phyloP scores from a whole-genome alignment of 2,797 vertebrate genomes.

The Anniella stebbinsi region DNA sequence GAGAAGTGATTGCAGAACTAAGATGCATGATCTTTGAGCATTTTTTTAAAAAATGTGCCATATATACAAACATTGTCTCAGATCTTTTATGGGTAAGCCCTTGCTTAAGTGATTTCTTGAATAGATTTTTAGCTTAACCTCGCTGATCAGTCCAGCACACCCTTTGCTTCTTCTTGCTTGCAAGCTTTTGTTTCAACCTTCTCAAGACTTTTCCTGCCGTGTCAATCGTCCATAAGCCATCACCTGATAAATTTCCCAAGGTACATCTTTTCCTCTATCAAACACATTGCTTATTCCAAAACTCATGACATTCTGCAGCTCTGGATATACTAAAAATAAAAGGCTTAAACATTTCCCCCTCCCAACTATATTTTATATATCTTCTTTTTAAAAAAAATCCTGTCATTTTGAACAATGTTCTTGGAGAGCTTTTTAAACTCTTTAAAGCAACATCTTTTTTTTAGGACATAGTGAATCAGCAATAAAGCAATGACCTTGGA shows the following conservation, averaged over 20 bases:
- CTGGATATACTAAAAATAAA: not conserved
- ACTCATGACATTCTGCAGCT: not conserved
- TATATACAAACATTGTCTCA: not conserved
- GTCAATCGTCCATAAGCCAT: too few species aligned
- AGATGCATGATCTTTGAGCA: not conserved
- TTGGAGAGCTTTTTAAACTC: not conserved
- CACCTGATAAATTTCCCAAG: not conserved
- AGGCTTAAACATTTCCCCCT: not conserved
- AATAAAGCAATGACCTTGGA: not conserved
- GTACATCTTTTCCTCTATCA: not conserved
- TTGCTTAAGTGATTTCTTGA: not conserved
- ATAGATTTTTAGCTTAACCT: not conserved
- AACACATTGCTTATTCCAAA: conserved; percentile 2
- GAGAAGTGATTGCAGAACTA: not conserved
- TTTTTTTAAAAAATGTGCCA: not conserved
- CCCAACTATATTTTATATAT: not conserved
- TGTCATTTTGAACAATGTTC: not conserved
- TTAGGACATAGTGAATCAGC: not conserved
- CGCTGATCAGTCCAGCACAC: not conserved
- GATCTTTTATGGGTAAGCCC: not conserved
- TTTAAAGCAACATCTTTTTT: not conserved
- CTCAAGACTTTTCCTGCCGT: not conserved
- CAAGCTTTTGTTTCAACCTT: not conserved
- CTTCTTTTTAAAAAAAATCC: not conserved
- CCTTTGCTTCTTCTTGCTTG: not conserved